Conservation (phyloP, 2,888 invertebrate species). For the Chloroclystis v-ata region DNA sequence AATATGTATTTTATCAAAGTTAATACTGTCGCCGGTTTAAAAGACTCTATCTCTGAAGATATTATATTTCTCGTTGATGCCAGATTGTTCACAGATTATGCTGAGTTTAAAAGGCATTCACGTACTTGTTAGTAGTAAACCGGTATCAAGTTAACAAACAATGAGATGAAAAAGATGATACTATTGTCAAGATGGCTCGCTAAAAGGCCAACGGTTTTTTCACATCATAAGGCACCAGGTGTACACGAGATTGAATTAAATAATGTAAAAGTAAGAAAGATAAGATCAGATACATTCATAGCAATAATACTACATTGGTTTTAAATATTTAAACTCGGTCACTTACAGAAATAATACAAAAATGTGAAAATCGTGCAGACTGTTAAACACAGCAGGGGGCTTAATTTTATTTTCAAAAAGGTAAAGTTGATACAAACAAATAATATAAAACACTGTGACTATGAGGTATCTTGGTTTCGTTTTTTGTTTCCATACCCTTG, state of each 20-base stretch:
- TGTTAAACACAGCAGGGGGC: too few relatives aligned
- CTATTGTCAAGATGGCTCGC: not conserved
- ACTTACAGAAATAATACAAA: too few relatives aligned
- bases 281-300: too few relatives aligned
- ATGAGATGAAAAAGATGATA: not conserved
- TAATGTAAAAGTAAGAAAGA: too few relatives aligned
- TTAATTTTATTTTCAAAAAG: too few relatives aligned
- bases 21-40: constrained; percentile 14
- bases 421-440: too few relatives aligned
- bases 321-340: too few relatives aligned
- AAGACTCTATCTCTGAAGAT: constrained; percentile 6
- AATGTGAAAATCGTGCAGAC: too few relatives aligned
- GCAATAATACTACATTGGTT: too few relatives aligned
- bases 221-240: not conserved
- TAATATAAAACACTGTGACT: too few relatives aligned
- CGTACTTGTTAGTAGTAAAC: not conserved
- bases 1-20: constrained; percentile 9
- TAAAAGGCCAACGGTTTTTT: not conserved
- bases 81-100: constrained; percentile 1
- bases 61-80: constrained; percentile 7
- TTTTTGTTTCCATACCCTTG: too few relatives aligned
- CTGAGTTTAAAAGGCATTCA: not conserved
- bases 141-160: not conserved
- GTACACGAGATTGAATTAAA: not conserved
- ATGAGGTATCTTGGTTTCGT: too few relatives aligned